Evolutionary conservation across 2,797 vertebrate species (phyloP).

Genomic region (Petrocephalus schoutedeni): DNA sequence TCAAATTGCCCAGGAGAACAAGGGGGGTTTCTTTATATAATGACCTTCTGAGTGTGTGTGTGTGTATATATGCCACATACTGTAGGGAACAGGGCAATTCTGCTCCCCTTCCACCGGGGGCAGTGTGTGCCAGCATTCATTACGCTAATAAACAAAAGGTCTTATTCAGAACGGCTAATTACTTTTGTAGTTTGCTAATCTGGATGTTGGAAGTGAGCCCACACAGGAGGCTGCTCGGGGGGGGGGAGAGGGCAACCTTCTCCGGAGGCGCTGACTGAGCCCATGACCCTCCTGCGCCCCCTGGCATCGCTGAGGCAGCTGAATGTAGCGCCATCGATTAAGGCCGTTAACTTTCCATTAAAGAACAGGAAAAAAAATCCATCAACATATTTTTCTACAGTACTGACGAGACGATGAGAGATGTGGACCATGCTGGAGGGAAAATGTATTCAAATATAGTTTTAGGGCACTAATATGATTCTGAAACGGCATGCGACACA

Average conservation of each 20-base stretch:
- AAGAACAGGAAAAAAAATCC: background rate
- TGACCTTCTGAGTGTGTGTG: background rate
- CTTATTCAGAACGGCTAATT: background rate
- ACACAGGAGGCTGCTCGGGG: background rate
- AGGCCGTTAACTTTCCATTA: background rate
- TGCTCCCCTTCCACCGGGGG: background rate
- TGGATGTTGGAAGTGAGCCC: background rate
- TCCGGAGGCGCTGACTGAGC: background rate
- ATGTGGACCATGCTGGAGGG: background rate
- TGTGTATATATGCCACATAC: background rate
- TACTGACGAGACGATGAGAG: background rate
- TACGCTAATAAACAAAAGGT: background rate
- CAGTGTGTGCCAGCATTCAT: background rate
- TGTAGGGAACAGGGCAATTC: background rate
- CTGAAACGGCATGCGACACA: background rate
- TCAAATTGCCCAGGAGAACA: background rate
- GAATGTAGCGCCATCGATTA: background rate
- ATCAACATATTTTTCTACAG: background rate
- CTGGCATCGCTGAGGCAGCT: background rate
- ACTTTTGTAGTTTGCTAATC: background rate
- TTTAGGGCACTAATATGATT: background rate
- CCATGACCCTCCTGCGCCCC: background rate
- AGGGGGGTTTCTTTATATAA: background rate
- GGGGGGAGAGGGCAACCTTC: background rate
- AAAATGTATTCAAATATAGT: background rate